These are phyloP conservation scores for Etheostoma nigrum DNA, from an alignment of 2,797 vertebrate genomes.

Conservation along the genomic window DNA sequence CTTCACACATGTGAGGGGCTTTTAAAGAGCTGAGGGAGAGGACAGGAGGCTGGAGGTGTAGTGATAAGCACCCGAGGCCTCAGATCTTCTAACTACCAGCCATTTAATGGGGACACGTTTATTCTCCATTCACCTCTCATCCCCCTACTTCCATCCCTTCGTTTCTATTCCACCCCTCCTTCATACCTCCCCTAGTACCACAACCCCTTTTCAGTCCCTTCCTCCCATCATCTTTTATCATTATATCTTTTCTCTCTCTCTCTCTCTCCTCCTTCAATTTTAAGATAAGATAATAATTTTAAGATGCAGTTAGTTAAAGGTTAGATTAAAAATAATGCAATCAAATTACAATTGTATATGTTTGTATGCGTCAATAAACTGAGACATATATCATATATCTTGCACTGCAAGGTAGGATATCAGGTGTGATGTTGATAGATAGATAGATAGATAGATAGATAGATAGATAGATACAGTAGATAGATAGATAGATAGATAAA, in stretches of 20 bases:
- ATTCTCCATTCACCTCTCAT: background rate
- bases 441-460: too few species aligned
- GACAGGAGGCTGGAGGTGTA: slow-evolving; percentile 44
- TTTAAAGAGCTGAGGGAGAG: slow-evolving; percentile 45
- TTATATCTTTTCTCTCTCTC: background rate
- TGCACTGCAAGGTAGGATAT: too few species aligned
- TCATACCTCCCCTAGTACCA: background rate
- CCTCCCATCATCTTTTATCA: background rate
- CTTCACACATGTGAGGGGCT: slow-evolving; percentile 67
- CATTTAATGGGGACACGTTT: slow-evolving; percentile 35
- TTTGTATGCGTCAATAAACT: background rate
- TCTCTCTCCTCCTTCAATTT: background rate
- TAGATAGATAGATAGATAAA: too few species aligned
- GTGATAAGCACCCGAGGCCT: slow-evolving; percentile 37
- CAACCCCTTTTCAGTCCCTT: background rate
- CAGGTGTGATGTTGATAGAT: too few species aligned
- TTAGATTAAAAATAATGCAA: background rate
- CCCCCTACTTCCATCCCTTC: background rate
- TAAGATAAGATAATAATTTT: background rate
- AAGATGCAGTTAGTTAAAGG: background rate
- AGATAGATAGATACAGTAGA: too few species aligned
- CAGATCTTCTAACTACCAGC: slow-evolving; percentile 44
- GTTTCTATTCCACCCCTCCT: background rate
- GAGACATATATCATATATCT: too few species aligned
- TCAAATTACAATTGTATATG: background rate